Percentiles rank a stretch among this genome's conserved stretches.
These are phyloP conservation scores for Drosophila eugracilis DNA, from an alignment of 1,140 invertebrate genomes.

Conservation along the genomic window DNA sequence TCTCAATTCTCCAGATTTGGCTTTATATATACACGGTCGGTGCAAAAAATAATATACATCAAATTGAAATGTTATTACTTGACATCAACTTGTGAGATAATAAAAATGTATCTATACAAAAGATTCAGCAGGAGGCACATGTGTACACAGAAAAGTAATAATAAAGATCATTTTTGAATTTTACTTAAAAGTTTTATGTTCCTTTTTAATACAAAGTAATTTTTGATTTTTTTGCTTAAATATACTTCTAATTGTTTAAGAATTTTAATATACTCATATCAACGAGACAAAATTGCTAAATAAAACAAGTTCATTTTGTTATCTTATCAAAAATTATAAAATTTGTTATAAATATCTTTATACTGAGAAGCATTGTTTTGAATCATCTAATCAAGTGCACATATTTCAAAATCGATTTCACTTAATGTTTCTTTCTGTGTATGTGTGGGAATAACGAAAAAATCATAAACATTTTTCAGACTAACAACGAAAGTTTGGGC, in stretches of 20 bases:
- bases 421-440: constrained; percentile 19
- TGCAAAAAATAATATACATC: constrained; percentile 36
- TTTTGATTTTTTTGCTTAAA: too few relatives aligned
- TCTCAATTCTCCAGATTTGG: constrained; percentile 43
- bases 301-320: too few relatives aligned
- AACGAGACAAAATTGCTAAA: too few relatives aligned
- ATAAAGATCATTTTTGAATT: not conserved
- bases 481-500: constrained; percentile 29
- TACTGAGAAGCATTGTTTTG: too few relatives aligned
- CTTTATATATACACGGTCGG: constrained; percentile 25
- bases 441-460: constrained; percentile 10
- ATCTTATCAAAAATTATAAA: too few relatives aligned
- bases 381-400: not conserved
- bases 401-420: not conserved
- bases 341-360: too few relatives aligned
- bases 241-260: too few relatives aligned
- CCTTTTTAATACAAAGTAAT: too few relatives aligned
- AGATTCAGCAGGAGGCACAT: constrained; percentile 31
- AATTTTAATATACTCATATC: too few relatives aligned
- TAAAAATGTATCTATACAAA: constrained; percentile 68
- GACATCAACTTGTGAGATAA: constrained; percentile 57
- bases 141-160: constrained; percentile 17
- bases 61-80: constrained; percentile 60
- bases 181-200: not conserved
- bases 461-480: constrained; percentile 25